Evolutionary conservation across 2,888 invertebrate species (phyloP), one percentile per base, ranked within the genome.

Genomic region (Itoplectis maculator): DNA sequence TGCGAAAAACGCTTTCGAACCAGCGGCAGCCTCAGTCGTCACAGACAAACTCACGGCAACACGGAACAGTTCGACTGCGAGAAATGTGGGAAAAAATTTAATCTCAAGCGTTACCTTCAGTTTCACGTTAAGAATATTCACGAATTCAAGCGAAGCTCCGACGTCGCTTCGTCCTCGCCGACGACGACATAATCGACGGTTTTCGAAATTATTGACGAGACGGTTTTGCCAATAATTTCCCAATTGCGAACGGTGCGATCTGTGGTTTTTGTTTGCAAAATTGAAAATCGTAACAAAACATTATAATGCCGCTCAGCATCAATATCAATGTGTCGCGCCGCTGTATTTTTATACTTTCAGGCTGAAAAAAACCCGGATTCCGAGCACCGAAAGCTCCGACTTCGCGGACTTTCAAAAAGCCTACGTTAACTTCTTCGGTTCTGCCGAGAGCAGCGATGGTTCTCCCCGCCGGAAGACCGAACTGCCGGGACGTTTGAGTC

Each of bases 1-100:
- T 95, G 95, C 86, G 93, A 93, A 0, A 93, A 94, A 79, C 92
- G 89, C 6, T 95, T 95, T 89, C 89, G 88, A 11, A 93, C 93
- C 37, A 93, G 92, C 61, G 89, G 91, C 49, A 94, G 94, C 83
- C 87, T 95, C 84, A 92, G 93, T 78, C 92, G 94, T 3, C 95
- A 95, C 88, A 90, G 91, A 84, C 92, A 93, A 49, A 94, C 94
- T 82, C 95, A 95, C 88, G 45, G 15, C 8, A 11, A 15, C 11
- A 9, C 5, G 18, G 35, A 35, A 11, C 87, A 86, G 13, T 92
- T 89, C 87, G 79, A 88, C n/a, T 95, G 94, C 87, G 86, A 88
- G 0, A 83, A 90, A 13, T 95, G 95, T 87, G 90, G 89, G 0
- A 88, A 88, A 40, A 87, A 87, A 47, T 94, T 94, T 86, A 92